Base-by-base conservation (phyloP, 2,113 vertebrate genomes). In the Centrocercus urophasianus region DNA sequence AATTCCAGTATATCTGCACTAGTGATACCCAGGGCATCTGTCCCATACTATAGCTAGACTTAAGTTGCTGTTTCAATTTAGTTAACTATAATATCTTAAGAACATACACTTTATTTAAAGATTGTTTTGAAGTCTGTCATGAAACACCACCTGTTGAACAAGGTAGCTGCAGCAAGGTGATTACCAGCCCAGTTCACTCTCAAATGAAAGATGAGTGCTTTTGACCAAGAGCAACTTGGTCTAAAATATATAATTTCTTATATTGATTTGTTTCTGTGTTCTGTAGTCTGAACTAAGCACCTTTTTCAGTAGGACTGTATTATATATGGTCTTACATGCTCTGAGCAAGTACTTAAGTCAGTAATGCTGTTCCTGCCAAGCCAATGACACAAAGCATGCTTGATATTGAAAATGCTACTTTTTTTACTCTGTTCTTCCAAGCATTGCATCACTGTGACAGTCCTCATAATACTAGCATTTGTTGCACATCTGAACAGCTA, bases 391-490 rank as follows among this genome's bases (percentile, higher is more conserved):
- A 71, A 86, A 92, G 69, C 80, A 50, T 61, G 78, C 64, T 87
- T 54, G 0, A 6, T 74, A 52, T 59, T 60, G 50, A 50, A 89
- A 91, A 81, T 57, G 63, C 88, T 87, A 27, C 48, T 86, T 63
- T 83, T 64, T 69, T 92, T 42, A 93, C 61, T 95, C 86, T 0
- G 78, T 93, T 97, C 95, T 96, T 97, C 95, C 86, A 75, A 91
- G 83, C 89, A 79, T 97, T 92, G 11, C 56, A 88, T 95, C 98
- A 98, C 98, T 97, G 98, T 98, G 97, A 97, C 85, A 74, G 73
- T 89, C 77, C 65, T 91, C 93, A 40, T 52, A 30, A 79, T 83
- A 69, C 43, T 79, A 47, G 59, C 54, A 82, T 97, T 93, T 74
- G 95, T 95, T 96, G 90, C 91, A 70, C 91, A 89, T 94, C 78